Evolutionary conservation across 2,797 vertebrate genomes (phyloP).

Genomic region (Petrocephalus sullivani): DNA sequence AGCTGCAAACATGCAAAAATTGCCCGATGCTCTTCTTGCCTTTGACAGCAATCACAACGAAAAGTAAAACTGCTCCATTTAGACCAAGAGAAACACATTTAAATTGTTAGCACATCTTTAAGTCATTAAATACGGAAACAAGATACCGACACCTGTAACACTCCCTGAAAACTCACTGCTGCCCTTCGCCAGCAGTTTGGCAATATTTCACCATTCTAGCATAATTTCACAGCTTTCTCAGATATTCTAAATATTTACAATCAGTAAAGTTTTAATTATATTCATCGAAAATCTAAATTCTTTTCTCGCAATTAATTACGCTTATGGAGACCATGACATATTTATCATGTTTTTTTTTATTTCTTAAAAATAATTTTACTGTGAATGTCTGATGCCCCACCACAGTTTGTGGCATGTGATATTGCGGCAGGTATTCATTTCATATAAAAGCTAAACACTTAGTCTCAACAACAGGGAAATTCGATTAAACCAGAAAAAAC

Average conservation of each 20-base stretch:
- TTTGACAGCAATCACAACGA: background rate
- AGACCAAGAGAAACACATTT: background rate
- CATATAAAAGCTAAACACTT: background rate
- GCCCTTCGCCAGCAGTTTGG: background rate
- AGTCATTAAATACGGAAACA: background rate
- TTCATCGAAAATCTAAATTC: background rate
- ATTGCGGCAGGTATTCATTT: background rate
- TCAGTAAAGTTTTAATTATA: background rate
- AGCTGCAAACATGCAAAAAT: background rate
- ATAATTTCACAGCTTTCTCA: slow-evolving; percentile 8
- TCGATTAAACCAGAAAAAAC: background rate
- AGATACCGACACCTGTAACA: background rate
- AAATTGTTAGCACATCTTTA: background rate
- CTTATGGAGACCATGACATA: background rate
- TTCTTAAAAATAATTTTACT: background rate
- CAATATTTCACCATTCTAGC: background rate
- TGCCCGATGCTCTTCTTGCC: background rate
- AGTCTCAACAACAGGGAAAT: background rate
- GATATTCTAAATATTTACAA: slow-evolving; percentile 10
- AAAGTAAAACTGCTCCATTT: background rate
- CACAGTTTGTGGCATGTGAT: background rate
- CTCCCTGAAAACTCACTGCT: background rate
- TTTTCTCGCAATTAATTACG: background rate
- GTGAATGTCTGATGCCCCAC: background rate
- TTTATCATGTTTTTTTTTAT: background rate